These are phyloP conservation scores for Cosmorhoe ocellata DNA, from an alignment of 2,888 invertebrate species.

Conservation along the genomic window DNA sequence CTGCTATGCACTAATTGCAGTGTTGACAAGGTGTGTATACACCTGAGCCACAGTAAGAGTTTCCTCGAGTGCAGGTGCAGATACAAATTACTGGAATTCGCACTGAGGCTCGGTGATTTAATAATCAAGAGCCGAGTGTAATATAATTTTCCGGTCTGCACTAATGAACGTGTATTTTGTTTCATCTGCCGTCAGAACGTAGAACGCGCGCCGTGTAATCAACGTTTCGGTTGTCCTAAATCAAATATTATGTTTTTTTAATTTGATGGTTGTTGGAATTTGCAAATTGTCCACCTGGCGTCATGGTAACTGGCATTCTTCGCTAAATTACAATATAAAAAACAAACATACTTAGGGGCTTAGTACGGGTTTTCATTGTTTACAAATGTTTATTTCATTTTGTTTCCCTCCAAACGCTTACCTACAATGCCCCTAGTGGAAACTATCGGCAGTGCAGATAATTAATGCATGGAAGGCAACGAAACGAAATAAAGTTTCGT, in stretches of 20 bases:
- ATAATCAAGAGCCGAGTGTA: slow-evolving; percentile 72
- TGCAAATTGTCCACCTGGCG: no score
- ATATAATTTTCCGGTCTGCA: slow-evolving; percentile 71
- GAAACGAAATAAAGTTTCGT: no score
- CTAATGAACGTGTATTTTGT: slow-evolving; percentile 80
- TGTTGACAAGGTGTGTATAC: slow-evolving; percentile 16
- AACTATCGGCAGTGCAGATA: no score
- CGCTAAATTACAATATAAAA: no score
- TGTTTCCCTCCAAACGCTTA: no score
- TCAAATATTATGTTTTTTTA: background rate
- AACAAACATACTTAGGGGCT: no score
- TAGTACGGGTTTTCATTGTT: no score
- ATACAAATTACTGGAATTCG: slow-evolving; percentile 44
- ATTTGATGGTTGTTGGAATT: no score
- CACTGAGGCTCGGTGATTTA: slow-evolving; percentile 57
- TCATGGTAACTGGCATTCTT: no score
- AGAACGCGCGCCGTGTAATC: slow-evolving; percentile 67
- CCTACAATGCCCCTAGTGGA: no score
- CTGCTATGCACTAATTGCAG: slow-evolving; percentile 19
- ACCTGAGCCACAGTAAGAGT: slow-evolving; percentile 14
- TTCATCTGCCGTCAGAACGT: slow-evolving; percentile 68
- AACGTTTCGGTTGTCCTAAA: slow-evolving; percentile 53
- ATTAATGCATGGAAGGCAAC: no score
- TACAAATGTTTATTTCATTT: no score
- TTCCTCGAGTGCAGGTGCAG: slow-evolving; percentile 16